Conservation (phyloP, 2,888 invertebrate species). For the Maniola hyperantus region DNA sequence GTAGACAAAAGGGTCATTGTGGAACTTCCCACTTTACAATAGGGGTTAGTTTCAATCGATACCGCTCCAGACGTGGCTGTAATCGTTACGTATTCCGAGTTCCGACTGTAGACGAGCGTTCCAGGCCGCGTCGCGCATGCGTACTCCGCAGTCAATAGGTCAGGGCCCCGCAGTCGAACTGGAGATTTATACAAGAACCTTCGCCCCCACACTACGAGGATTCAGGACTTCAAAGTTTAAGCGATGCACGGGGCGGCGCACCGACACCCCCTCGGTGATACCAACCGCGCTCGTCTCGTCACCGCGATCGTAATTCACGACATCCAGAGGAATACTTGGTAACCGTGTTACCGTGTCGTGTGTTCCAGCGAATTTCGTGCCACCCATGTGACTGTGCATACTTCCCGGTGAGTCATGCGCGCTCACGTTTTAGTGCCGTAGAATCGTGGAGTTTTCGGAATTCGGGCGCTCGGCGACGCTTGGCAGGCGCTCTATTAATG, state of each 20-base stretch:
- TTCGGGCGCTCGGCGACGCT: conserved; percentile 35
- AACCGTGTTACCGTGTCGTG: neutral
- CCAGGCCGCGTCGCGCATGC: conserved; percentile 70
- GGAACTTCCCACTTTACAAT: conserved; percentile 41
- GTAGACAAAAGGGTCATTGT: conserved; percentile 38
- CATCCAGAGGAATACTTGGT: neutral
- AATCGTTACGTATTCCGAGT: conserved; percentile 74
- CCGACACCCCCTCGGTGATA: conserved; percentile 23
- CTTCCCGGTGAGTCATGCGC: conserved; percentile 54
- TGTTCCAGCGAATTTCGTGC: no score
- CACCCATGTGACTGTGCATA: conserved; percentile 51
- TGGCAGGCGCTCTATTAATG: conserved; percentile 50
- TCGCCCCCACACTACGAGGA: conserved; percentile 51
- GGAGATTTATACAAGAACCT: conserved; percentile 65
- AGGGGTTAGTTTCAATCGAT: conserved; percentile 55
- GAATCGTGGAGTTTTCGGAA: conserved; percentile 44
- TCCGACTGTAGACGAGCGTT: conserved; percentile 65
- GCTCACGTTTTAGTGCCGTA: conserved; percentile 43
- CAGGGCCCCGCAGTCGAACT: conserved; percentile 75
- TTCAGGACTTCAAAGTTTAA: conserved; percentile 33
- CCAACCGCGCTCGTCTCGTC: neutral
- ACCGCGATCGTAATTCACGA: conserved; percentile 9
- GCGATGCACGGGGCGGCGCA: conserved; percentile 32
- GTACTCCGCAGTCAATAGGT: conserved; percentile 69
- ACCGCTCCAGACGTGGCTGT: conserved; percentile 62